Evolutionary conservation across 2,888 invertebrate species (phyloP), one percentile per base, ranked within the genome.

Genomic region (Scaeva pyrastri): DNA sequence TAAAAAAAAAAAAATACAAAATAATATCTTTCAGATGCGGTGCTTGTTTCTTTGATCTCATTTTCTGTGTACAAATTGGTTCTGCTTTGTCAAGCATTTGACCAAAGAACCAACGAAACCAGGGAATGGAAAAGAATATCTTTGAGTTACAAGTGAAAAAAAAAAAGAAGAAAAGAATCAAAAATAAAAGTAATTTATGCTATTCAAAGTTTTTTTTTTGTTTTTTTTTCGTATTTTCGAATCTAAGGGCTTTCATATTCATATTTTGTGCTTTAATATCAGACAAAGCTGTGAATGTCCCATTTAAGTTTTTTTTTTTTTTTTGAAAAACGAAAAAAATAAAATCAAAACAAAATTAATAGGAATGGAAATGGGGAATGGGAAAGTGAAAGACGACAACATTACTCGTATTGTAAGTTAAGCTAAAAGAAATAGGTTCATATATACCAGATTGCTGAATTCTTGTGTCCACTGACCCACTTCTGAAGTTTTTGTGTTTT

Each of bases 391-490:
- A 62, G 39, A 62, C 14, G 19, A 14, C 19, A 64, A 10, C 45
- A 58, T 26, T 31, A 7, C n/a, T 7, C 6, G 31, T 31, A 31
- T 31, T 5, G 31, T 31, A 45, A 12, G 43, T 39, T 26, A 72
- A 21, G 56, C 70, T 21, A 21, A 58, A n/a, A 71, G 48, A 64
- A 62, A 31, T 31, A 31, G 2, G 31, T 31, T 7, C 31, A 31
- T 31, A 31, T n/a, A 73, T 60, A 66, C 75, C 45, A 79, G 71
- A 79, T 71, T 84, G 84, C 79, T 79, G 79, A 84, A 84, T 83
- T 83, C 83, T 71, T 74, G 50, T 78, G 71, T 84, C 66, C 64
- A 14, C 75, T 84, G 84, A 84, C 84, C 84, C 52, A 84, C 74
- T 78, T 79, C 23, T 58, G 36, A 36, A 7, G 2, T 36, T 52